Evolutionary conservation across 2,113 vertebrate genomes (phyloP), one percentile per base, ranked within the genome.

Genomic region (Corynorhinus townsendii): DNA sequence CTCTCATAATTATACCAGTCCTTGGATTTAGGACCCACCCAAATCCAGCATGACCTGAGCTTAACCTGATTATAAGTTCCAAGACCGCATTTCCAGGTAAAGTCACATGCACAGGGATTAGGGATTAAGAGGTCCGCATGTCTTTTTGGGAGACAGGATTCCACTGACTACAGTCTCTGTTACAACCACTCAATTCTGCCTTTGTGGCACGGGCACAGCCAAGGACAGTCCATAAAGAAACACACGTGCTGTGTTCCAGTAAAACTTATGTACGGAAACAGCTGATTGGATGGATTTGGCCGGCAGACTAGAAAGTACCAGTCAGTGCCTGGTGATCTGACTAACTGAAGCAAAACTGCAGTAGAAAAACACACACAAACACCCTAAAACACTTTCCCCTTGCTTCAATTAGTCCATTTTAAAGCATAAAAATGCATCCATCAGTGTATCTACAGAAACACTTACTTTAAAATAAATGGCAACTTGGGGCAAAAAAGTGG

Each of bases 391-490:
- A 56, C 15, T 30, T 47, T 69, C 9, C 24, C 19, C 24, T 38
- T 81, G 40, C 11, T 82, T 52, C 22, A 45, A 0, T 71, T 35
- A 26, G 40, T 52, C 43, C n/a, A 54, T 59, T 89, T 91, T 33
- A 76, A 93, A 95, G 45, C 40, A 38, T 73, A 73, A 64, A 76
- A 86, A 86, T 66, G 33, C 26, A 47, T 56, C 8, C 75, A 6
- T 82, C 17, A 54, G 35, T 88, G 19, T 81, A 49, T 90, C 33
- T 77, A 64, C 54, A 86, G 22, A 66, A 69, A 22, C 6, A 66
- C 11, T 89, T 86, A 35, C 71, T 92, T 94, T 92, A 47, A 84
- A 90, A 85, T 75, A n/a, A 11, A 76, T 54, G 47, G 86, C 91
- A 66, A 54, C 3, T 30, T 40, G 89, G 22, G 40, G 64, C 33